phyloP scores from a whole-genome alignment of 2,113 vertebrate genomes.

The Ploceus nigricollis region DNA sequence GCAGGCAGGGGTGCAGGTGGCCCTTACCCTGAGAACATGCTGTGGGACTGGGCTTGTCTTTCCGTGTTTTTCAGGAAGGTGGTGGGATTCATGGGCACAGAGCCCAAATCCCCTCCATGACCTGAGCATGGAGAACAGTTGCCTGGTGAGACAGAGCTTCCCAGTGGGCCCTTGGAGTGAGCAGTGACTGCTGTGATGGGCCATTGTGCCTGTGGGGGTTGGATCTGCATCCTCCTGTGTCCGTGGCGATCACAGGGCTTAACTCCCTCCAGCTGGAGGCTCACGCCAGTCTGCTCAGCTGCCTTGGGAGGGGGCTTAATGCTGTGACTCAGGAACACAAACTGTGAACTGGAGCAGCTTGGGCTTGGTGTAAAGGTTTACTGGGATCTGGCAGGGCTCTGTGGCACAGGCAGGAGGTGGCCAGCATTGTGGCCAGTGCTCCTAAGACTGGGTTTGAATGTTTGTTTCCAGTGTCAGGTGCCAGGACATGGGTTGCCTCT shows the following conservation, averaged over 20 bases:
- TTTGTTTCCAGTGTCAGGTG: not conserved
- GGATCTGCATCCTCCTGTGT: not conserved
- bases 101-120: not conserved
- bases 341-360: not conserved
- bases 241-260: accelerated
- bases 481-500: not conserved
- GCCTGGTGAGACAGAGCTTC: not conserved
- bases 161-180: accelerated
- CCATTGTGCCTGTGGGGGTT: not conserved
- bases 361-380: not conserved
- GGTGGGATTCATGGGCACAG: not conserved
- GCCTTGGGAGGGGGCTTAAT: accelerated
- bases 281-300: not conserved
- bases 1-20: not conserved
- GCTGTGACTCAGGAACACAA: not conserved
- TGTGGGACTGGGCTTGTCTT: accelerated
- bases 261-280: not conserved
- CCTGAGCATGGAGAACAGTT: not conserved
- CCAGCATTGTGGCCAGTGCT: not conserved
- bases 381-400: not conserved
- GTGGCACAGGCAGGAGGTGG: not conserved
- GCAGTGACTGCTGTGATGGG: not conserved
- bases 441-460: not conserved
- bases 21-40: not conserved
- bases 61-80: accelerated